Evolutionary conservation across 92 coral and sea anemone species (phyloP).

Genomic region (Scolanthus callimorphus): DNA sequence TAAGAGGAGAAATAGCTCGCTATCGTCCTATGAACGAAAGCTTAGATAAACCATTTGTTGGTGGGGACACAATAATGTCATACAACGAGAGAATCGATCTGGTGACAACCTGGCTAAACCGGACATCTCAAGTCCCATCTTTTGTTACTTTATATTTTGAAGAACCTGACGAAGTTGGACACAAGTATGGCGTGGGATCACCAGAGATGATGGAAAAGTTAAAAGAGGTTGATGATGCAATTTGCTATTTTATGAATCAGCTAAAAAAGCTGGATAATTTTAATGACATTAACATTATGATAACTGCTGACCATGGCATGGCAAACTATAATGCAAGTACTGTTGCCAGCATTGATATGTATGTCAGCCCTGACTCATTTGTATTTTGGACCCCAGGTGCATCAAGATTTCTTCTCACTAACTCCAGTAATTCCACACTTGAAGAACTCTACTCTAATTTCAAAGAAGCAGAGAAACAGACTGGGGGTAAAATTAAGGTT

Average conservation of each 20-base stretch:
- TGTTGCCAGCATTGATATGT: constrained; percentile 38
- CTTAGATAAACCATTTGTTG: constrained; percentile 39
- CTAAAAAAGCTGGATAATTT: constrained; percentile 18
- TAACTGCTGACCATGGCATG: constrained; percentile 92
- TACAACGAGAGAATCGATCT: constrained; percentile 53
- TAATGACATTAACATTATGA: constrained; percentile 51
- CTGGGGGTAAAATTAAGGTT: constrained; percentile 24
- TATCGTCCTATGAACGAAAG: constrained; percentile 26
- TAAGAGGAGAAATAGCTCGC: constrained; percentile 28
- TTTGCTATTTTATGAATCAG: constrained; percentile 36
- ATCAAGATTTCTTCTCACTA: constrained; percentile 9
- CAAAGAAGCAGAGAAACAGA: constrained; percentile 20
- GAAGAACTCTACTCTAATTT: constrained; percentile 34
- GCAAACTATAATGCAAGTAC: constrained; percentile 34
- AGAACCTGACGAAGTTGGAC: constrained; percentile 71
- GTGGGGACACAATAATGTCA: constrained; percentile 20
- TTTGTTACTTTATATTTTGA: constrained; percentile 54
- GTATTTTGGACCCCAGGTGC: constrained; percentile 28
- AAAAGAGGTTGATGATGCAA: constrained; percentile 30
- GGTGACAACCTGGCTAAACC: constrained; percentile 48
- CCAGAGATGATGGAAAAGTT: constrained; percentile 32
- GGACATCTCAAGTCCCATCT: constrained; percentile 36
- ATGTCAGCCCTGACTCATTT: constrained; percentile 38
- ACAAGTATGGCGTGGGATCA: constrained; percentile 53
- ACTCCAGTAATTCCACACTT: constrained; percentile 27